Evolutionary conservation across 2,797 vertebrate species (phyloP).

Genomic region (Danio choprae): DNA sequence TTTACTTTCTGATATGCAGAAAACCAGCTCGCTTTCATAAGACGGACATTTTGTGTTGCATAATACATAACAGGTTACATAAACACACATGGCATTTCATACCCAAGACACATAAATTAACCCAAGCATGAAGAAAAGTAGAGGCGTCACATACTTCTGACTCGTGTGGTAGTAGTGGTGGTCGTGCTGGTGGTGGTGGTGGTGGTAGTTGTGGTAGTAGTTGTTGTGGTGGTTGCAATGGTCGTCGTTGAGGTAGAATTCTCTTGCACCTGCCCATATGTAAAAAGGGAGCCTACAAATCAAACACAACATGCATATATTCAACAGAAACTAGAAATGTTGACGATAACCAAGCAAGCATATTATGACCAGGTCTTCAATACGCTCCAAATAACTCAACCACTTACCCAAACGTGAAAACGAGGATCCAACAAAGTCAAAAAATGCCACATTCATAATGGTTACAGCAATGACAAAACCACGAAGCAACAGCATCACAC

Average conservation of each 20-base stretch:
- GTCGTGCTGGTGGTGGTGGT: conserved; percentile 52
- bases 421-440: conserved; percentile 29
- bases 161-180: conserved; percentile 48
- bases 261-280: conserved; percentile 65
- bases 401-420: conserved; percentile 24
- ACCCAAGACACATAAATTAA: neutral
- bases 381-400: conserved; percentile 1
- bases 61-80: neutral
- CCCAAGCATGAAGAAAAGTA: conserved; percentile 30
- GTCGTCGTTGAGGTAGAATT: conserved; percentile 62
- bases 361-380: neutral
- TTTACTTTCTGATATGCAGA: too few relatives aligned
- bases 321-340: neutral
- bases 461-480: conserved; percentile 34
- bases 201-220: conserved; percentile 39
- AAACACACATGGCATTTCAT: neutral
- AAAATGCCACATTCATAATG: conserved; percentile 19
- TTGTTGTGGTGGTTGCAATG: conserved; percentile 42
- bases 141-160: conserved; percentile 71
- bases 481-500: conserved; percentile 43
- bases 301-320: conserved; percentile 4
- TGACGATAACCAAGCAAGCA: neutral
- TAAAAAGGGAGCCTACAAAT: conserved; percentile 71
- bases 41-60: too few relatives aligned
- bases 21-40: too few relatives aligned